phyloP scores from a whole-genome alignment of 2,888 invertebrate genomes.

The Spodoptera exigua region DNA sequence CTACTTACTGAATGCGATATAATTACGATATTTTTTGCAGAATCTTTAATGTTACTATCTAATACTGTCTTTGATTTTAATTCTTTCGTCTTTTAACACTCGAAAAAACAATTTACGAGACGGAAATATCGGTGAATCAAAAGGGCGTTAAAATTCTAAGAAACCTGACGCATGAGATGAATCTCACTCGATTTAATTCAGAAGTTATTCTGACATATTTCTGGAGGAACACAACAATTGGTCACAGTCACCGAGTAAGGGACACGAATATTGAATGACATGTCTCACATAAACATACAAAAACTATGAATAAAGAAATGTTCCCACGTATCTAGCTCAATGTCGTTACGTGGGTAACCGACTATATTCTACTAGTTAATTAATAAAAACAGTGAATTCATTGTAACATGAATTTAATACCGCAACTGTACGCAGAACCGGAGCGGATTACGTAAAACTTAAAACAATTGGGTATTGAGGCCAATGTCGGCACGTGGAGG shows the following conservation, averaged over 20 bases:
- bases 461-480: constrained; percentile 57
- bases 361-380: constrained; percentile 48
- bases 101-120: constrained; percentile 7
- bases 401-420: constrained; percentile 21
- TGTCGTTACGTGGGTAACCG: constrained; percentile 54
- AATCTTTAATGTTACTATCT: no score
- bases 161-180: constrained; percentile 41
- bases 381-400: constrained; percentile 32
- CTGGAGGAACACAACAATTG: neutral
- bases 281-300: constrained; percentile 15
- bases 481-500: constrained; percentile 59
- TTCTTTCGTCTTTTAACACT: no score
- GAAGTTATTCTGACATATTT: constrained; percentile 2
- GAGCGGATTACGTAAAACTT: constrained; percentile 31
- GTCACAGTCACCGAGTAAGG: constrained; percentile 18
- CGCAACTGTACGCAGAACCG: constrained; percentile 23
- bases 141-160: constrained; percentile 33
- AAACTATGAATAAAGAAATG: constrained; percentile 22
- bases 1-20: no score
- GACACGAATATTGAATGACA: constrained; percentile 15
- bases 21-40: no score
- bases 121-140: constrained; percentile 38
- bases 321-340: constrained; percentile 62
- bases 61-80: no score
- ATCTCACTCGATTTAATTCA: constrained; percentile 19